Conservation (phyloP, 2,797 vertebrate genomes). For the Neomorphus geoffroyi region DNA sequence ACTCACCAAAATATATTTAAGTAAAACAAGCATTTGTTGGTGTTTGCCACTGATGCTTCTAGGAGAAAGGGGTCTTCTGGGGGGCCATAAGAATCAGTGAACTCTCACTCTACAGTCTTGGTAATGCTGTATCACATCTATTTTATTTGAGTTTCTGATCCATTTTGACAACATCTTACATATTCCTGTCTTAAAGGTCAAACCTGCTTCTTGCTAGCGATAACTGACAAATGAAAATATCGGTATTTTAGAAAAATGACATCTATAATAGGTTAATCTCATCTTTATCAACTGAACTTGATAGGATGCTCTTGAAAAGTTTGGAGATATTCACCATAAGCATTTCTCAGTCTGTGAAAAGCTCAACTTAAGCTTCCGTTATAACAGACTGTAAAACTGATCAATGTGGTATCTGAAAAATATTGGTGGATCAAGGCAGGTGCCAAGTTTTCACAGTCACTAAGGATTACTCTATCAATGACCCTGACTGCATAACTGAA, state of each 20-base stretch:
- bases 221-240: conserved; percentile 32
- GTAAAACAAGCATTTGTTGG: background rate
- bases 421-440: background rate
- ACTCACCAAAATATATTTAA: background rate
- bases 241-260: conserved; percentile 11
- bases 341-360: conserved; percentile 9
- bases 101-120: background rate
- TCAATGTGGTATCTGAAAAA: background rate
- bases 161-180: conserved; percentile 38
- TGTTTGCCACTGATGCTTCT: background rate
- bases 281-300: conserved; percentile 42
- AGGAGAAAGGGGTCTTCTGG: background rate
- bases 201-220: background rate
- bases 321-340: background rate
- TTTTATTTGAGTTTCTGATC: conserved; percentile 34
- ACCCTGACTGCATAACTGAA: background rate
- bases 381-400: background rate
- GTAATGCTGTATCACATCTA: background rate
- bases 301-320: conserved; percentile 21
- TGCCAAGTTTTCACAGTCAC: background rate
- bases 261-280: conserved; percentile 46
- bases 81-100: background rate
- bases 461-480: background rate
- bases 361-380: background rate
- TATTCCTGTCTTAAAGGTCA: conserved; percentile 53